phyloP scores from a whole-genome alignment of 2,797 vertebrate species.

The Girardinus metallicus region DNA sequence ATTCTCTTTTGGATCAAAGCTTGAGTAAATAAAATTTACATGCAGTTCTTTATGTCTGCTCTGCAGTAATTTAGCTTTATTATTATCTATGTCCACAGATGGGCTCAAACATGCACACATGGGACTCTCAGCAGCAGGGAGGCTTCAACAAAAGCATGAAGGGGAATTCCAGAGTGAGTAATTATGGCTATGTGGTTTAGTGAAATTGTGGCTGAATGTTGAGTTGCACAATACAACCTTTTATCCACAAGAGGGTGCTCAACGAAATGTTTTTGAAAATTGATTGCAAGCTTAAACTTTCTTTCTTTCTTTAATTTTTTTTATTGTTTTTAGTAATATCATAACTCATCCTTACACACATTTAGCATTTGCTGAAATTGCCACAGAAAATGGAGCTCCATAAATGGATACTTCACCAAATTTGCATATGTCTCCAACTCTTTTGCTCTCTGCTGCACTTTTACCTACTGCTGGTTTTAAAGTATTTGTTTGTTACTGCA shows the following conservation, averaged over 20 bases:
- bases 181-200: neutral
- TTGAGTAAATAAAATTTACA: neutral
- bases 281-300: neutral
- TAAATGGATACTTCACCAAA: neutral
- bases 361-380: no score
- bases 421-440: neutral
- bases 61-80: neutral
- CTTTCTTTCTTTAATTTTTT: neutral
- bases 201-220: neutral
- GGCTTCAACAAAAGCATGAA: neutral
- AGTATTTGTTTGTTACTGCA: neutral
- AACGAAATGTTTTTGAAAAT: neutral
- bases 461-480: neutral
- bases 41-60: neutral
- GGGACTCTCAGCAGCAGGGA: neutral
- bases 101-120: neutral
- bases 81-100: constrained; percentile 15
- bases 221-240: neutral
- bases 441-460: neutral
- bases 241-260: constrained; percentile 26
- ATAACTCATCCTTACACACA: no score
- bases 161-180: constrained; percentile 35
- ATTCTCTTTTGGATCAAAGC: neutral
- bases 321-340: no score
- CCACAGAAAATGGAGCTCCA: neutral